Conservation (phyloP, 1,140 invertebrate species). For the Cydia splendana region DNA sequence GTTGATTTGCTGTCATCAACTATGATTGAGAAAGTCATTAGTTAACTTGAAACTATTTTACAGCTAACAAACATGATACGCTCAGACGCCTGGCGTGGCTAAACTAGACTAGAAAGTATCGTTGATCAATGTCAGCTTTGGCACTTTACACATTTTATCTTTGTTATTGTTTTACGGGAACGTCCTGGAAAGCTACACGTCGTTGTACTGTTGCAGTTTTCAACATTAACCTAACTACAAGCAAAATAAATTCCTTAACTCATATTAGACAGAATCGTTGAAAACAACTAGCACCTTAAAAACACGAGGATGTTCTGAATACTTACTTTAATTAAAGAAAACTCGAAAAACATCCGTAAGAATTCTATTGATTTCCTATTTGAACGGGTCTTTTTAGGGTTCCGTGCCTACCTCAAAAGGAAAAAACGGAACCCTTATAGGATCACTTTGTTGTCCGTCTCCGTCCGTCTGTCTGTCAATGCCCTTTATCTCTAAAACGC, state of each 20-base stretch:
- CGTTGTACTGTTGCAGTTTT: background rate
- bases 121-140: conserved; percentile 30
- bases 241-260: background rate
- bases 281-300: no score
- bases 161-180: conserved; percentile 21
- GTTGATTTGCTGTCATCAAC: conserved; percentile 21
- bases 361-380: conserved; percentile 42
- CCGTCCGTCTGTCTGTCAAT: no score
- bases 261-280: no score
- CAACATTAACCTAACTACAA: background rate
- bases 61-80: conserved; percentile 5
- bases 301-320: no score
- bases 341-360: background rate
- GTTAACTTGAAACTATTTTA: conserved; percentile 27
- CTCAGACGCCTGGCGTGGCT: conserved; percentile 10
- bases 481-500: no score
- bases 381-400: conserved; percentile 28
- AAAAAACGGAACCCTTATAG: no score
- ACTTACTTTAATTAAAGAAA: background rate
- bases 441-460: no score
- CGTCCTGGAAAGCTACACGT: background rate
- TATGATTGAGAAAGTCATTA: conserved; percentile 32
- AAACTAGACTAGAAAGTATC: conserved; percentile 29
- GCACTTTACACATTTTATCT: conserved; percentile 24
- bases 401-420: no score